Base-by-base conservation (phyloP, 2,888 invertebrate genomes). In the Metalampra italica region DNA sequence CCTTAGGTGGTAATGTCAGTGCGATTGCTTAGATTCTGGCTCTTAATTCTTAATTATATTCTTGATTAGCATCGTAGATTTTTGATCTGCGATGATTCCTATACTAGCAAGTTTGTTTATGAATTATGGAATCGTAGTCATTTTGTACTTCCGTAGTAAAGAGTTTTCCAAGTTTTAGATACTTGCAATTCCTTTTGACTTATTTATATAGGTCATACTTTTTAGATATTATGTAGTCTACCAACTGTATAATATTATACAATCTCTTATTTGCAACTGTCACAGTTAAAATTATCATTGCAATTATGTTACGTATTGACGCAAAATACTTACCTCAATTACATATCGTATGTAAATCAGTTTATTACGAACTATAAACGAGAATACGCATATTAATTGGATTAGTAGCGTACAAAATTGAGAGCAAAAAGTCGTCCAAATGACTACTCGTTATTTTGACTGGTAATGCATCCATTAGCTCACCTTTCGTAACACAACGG, bases 401-500 rank as follows among this genome's bases (percentile, higher is more conserved):
- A 48, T 43, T 46, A 50, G 36, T 46, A 49, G 36, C 36, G 62
- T 61, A 54, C 53, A 47, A 50, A 58, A 68, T 63, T 54, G 53
- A 47, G 64, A 61, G 58, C 68, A 68, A 71, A 65, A 69, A 68
- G 47, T 59, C 64, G 53, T 5, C 38, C 58, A 64, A 60, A 63
- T 62, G 53, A 60, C 47, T 52, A 55, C 60, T 50, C 54, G 40
- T 45, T 30, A 32, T 15, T 30, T 14, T 2, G 8, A 32, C 40
- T 32, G 7, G 45, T 38, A 45, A 45, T 11, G 14, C 44, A 39
- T 41, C 50, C 54, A 53, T 60, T 58, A 50, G 46, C 29, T 44
- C 50, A 40, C 9, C 38, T 43, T 47, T 53, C 52, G 52, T n/a
- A 36, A 46, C 49, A 50, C 46, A 43, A 43, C 46, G 13, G 22